Base-by-base conservation (phyloP, 2,113 vertebrate species). In the Myotis brandtii region DNA sequence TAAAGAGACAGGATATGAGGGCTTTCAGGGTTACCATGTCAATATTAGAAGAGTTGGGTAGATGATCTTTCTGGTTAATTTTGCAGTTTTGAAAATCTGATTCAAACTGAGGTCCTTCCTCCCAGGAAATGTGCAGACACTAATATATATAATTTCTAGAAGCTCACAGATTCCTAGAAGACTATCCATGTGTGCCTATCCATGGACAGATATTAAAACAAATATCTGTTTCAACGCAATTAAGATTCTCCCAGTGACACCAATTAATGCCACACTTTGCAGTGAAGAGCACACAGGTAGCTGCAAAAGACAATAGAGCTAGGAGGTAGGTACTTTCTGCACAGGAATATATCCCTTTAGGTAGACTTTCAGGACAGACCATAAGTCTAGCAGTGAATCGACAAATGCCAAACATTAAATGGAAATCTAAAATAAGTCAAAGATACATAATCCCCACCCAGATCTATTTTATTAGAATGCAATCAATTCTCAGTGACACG, bases 401-500 rank as follows among this genome's bases (percentile, higher is more conserved):
- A 94, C 84, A 92, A 93, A 67, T 93, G 18, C 30, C 62, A 94
- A 93, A 62, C 73, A 85, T 90, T 90, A 94, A n/a, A 83, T 8
- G 43, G 54, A 67, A 88, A 90, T 92, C 66, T 92, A 92, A 93
- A 95, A 82, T 77, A 94, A n/a, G 94, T 82, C 77, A 90, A 82
- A 93, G 92, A 88, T 43, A 91, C 79, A 86, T 59, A 96, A 91
- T 95, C 94, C 81, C 56, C 75, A 69, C 40, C 80, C 17, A 25
- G 82, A 64, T 86, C 43, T 89, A 40, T 76, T 96, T 96, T 64
- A 87, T 64, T 96, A 62, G 21, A 59, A 34, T 59, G 59, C 46
- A 69, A 93, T 97, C 86, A 95, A 96, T 96, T 94, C 89, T 94
- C 91, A 85, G 66, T 14, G 46, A 96, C 72, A 93, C 62, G n/a